Base-by-base conservation (phyloP, 2,888 invertebrate genomes). In the Spatulosminthurus flaviceps region DNA sequence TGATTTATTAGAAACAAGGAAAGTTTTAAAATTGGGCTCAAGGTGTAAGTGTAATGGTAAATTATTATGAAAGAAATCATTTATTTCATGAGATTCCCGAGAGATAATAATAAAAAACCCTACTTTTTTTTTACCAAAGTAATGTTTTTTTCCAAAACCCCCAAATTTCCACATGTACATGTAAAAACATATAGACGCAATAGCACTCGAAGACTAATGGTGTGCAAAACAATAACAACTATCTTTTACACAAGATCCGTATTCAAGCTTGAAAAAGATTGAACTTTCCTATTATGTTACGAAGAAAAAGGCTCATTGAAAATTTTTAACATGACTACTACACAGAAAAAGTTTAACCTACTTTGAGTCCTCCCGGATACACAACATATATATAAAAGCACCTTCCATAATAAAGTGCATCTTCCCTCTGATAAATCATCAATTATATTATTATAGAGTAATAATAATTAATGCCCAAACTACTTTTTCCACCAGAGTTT, bases 281-380 rank as follows among this genome's bases (percentile, higher is more conserved):
- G 34, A 34, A 34, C 34, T 34, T 34, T n/a, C n/a, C n/a, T 34
- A 34, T 34, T 34, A 9, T 34, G 34, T 34, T 4, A 51, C n/a
- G 51, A 13, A 9, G n/a, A 13, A 51, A 51, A n/a, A 51, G 51
- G 4, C 51, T 51, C 16, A n/a, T n/a, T 19, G 2, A 51, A 4
- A 51, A 51, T 51, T 51, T 51, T 51, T n/a, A n/a, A 51, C 51
- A 51, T 2, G 51, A 51, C 16, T 51, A 16, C n/a, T 51, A 51
- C n/a, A n/a, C 9, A 34, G 34, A 34, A 34, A 34, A 34, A 9
- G 34, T 34, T 4, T 43, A 72, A 72, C 71, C 71, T 72, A 72
- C 71, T 72, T 72, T 72, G 43, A 43, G 41, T 43, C 71, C 24
- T 72, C 42, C 71, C 71, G 71, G 71, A 72, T 72, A 72, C 41